Percentiles rank a stretch among this genome's conserved stretches.
Evolutionary conservation across 2,797 vertebrate genomes (phyloP).

Genomic region (Carapus acus): DNA sequence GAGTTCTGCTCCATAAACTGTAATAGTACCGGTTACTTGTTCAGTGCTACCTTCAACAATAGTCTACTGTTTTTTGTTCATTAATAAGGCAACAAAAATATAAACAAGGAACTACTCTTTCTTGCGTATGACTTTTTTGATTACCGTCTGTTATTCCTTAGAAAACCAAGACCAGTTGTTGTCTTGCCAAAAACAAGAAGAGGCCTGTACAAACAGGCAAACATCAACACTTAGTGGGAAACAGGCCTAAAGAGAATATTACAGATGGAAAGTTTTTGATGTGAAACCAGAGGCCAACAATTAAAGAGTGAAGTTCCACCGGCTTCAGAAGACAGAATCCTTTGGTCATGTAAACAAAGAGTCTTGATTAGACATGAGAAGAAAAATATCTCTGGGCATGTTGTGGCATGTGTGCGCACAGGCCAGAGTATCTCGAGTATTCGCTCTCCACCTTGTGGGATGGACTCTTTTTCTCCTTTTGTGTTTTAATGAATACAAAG

Average conservation of each 20-base stretch:
- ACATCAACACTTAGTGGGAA: slow-evolving; percentile 22
- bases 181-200: slow-evolving; percentile 17
- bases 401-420: slow-evolving; percentile 26
- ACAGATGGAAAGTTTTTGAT: slow-evolving; percentile 25
- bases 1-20: too few species aligned
- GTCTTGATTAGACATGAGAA: slow-evolving; percentile 37
- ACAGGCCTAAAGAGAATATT: slow-evolving; percentile 19
- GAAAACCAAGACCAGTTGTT: slow-evolving; percentile 17
- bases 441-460: slow-evolving; percentile 14
- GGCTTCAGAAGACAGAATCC: slow-evolving; percentile 25
- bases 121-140: slow-evolving; percentile 14
- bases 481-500: slow-evolving; percentile 4
- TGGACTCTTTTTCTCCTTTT: slow-evolving; percentile 12
- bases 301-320: slow-evolving; percentile 33
- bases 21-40: too few species aligned
- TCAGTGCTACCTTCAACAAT: too few species aligned
- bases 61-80: too few species aligned
- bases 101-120: neutral
- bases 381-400: slow-evolving; percentile 27
- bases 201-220: slow-evolving; percentile 29
- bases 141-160: slow-evolving; percentile 14
- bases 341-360: slow-evolving; percentile 38
- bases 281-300: slow-evolving; percentile 43
- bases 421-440: slow-evolving; percentile 20
- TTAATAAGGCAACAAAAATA: too few species aligned